Evolutionary conservation across 2,113 vertebrate species (phyloP), one percentile per base, ranked within the genome.

Genomic region (Vidua chalybeata): DNA sequence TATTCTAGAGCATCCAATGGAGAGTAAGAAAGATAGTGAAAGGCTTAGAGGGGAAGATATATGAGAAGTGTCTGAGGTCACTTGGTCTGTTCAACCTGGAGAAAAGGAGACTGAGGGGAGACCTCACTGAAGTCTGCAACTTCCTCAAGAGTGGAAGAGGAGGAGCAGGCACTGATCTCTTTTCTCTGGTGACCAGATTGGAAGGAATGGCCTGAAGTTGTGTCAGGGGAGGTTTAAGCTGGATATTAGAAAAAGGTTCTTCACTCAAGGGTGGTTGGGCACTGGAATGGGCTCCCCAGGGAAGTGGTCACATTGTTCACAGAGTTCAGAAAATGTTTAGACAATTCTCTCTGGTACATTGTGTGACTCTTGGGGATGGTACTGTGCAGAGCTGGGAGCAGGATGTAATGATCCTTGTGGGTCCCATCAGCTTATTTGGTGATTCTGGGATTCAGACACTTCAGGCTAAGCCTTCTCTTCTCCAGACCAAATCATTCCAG

Each of bases 251-350:
- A 68, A 55, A 86, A 15, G 7, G 9, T 18, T 68, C 26, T 86
- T 52, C 9, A 6, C 17, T n/a, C 1, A 1, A 9, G 13, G 9
- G 3, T 21, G 31, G 7, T 5, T 4, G 1, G 10, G 19, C 19
- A 30, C 24, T 20, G 46, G 18, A 45, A 61, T 4, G 61, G 11
- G 11, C 17, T 68, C 19, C 5, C 27, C 22, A 45, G 54, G 45
- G 27, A 45, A 33, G 37, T 4, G 11, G 21, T 27, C 7, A 18
- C 33, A 52, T 31, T 3, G 2, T 48, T 37, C 17, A 43, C 10
- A 10, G 54, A 37, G 22, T 45, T 37, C 31, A 27, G 35, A 37
- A 58, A 59, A 21, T 10, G 10, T 37, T 52, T 52, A 11, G 21
- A 52, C 21, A 68, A 11, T 45, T 43, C 3, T 52, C 7, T 31